Evolutionary conservation across 30 jellyfish, hydroid and myxozoan genomes (phyloP).

Genomic region (Chironex yamaguchii): DNA sequence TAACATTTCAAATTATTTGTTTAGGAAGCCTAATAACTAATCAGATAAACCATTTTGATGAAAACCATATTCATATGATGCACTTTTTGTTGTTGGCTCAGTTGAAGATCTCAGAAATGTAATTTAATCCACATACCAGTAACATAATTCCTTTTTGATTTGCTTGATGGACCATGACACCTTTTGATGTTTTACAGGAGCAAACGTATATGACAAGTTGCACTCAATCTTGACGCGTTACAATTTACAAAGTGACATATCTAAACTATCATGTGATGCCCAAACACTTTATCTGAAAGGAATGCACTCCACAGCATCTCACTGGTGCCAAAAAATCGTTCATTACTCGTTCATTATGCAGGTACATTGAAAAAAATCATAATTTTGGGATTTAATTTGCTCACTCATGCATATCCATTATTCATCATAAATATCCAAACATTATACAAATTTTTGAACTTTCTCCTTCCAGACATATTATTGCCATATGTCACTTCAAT

Average conservation of each 20-base stretch:
- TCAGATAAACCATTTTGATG: too few species aligned
- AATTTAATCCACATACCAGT: too few species aligned
- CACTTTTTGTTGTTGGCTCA: too few species aligned
- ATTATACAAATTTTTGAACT: neutral
- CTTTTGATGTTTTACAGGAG: too few species aligned
- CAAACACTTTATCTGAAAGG: constrained; percentile 51
- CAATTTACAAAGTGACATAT: constrained; percentile 6
- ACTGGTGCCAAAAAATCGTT: constrained; percentile 51
- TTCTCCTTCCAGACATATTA: constrained; percentile 12
- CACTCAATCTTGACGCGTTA: neutral
- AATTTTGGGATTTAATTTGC: neutral
- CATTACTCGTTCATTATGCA: too few species aligned
- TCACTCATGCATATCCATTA: neutral
- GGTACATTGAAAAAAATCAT: neutral
- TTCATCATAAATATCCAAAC: too few species aligned
- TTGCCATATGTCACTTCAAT: constrained; percentile 37
- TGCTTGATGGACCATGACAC: too few species aligned
- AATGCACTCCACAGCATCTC: constrained; percentile 48
- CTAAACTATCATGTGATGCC: constrained; percentile 27
- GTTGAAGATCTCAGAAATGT: too few species aligned
- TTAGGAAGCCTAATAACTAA: too few species aligned
- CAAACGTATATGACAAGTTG: constrained; percentile 32
- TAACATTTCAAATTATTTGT: too few species aligned
- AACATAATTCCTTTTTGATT: too few species aligned
- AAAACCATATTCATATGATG: too few species aligned